Evolutionary conservation across 2,888 invertebrate species (phyloP), one percentile per base, ranked within the genome.

Genomic region (Euproctis similis): DNA sequence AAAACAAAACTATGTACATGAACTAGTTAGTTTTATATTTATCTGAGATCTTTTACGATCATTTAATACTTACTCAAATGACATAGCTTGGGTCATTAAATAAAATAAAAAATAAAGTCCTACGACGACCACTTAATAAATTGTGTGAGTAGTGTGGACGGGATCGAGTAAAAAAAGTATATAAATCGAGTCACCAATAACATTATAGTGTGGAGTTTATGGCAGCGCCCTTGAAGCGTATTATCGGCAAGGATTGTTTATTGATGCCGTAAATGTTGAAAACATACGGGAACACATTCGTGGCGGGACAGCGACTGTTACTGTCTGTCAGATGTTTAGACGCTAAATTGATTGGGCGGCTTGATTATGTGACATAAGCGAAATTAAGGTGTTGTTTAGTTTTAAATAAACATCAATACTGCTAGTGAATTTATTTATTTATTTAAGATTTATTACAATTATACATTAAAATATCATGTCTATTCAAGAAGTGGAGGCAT

Each of bases 161-260:
- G 53, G 57, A 60, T 46, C 38, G 31, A 47, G 36, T 66, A 70
- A 69, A 71, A 69, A 65, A 57, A 53, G 57, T 62, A 50, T 60
- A 68, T 72, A 73, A 72, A 73, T 69, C 67, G 68, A 67, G 59
- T 65, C 62, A 65, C 76, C 74, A 77, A 77, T 80, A 78, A 78
- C 80, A 75, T 59, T 77, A 78, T 75, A 75, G 70, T 69, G 60
- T 52, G 53, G 67, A 58, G 75, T 80, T 78, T 78, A 81, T 75
- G 75, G 60, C 64, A 69, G 69, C 69, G 72, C 63, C 75, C 72
- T 74, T 71, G 70, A 63, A 64, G 63, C 52, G 55, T 59, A 69
- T 74, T 70, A 74, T 72, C 74, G 69, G 58, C 64, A 68, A 66
- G 65, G 72, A 72, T 72, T 72, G 66, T 78, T 78, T 75, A 73